Evolutionary conservation across 2,797 vertebrate genomes (phyloP).

Genomic region (Brachyrhaphis roseni): DNA sequence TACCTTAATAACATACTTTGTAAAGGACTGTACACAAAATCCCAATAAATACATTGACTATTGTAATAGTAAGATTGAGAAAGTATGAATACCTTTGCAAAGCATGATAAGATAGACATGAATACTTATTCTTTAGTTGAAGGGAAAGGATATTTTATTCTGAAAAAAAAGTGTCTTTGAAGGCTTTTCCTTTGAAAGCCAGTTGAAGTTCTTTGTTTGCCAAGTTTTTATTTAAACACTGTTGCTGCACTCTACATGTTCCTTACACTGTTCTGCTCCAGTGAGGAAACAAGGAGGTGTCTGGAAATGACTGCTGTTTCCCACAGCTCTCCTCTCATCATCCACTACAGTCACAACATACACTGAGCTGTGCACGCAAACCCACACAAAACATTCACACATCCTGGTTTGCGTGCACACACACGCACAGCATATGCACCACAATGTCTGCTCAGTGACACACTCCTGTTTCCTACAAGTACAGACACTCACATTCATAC

Average conservation of each 20-base stretch:
- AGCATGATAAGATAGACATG: not conserved
- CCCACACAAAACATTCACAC: conserved; percentile 4
- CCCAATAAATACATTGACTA: not conserved
- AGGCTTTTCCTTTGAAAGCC: conserved; percentile 1
- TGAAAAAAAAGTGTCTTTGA: not conserved
- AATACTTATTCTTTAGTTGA: not conserved
- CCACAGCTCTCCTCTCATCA: conserved; percentile 59
- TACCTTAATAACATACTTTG: not conserved
- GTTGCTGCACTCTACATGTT: conserved; percentile 37
- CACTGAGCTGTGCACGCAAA: conserved; percentile 17
- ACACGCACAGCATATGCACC: conserved; percentile 14
- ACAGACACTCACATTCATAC: conserved; percentile 40
- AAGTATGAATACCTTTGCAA: not conserved
- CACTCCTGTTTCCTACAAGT: conserved; percentile 34
- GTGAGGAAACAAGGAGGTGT: conserved; percentile 55
- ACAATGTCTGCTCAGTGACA: conserved; percentile 42
- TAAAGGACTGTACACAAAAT: not conserved
- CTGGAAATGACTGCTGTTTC: conserved; percentile 59
- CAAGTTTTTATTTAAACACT: conserved; percentile 11
- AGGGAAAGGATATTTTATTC: not conserved
- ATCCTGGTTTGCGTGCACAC: not conserved
- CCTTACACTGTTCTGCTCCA: conserved; percentile 47
- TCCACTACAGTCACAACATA: conserved; percentile 37
- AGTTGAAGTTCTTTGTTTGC: conserved; percentile 26
- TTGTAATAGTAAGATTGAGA: not conserved